A percentile compares a stretch with the other conserved stretches of the same genome.
These are phyloP conservation scores for Brachyptera putata DNA, from an alignment of 2,888 invertebrate species.

Conservation along the genomic window DNA sequence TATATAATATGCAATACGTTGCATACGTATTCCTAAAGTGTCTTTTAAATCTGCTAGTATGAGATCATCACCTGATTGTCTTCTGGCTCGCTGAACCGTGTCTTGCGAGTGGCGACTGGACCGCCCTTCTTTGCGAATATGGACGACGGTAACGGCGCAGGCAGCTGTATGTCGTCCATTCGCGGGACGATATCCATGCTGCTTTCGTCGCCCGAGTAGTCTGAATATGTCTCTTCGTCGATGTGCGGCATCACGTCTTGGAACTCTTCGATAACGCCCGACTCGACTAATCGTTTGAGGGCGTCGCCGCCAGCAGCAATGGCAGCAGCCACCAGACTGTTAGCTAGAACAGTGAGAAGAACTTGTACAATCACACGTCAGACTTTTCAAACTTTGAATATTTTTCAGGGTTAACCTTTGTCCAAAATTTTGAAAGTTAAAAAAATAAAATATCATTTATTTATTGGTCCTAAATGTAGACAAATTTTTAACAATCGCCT, in stretches of 20 bases:
- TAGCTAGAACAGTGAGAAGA: no score
- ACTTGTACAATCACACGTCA: no score
- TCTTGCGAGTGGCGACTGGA: conserved; percentile 7
- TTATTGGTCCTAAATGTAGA: no score
- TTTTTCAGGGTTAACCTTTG: no score
- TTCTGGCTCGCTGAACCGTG: background rate
- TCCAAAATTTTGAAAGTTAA: no score
- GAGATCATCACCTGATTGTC: no score
- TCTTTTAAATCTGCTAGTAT: no score
- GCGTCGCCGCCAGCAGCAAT: conserved; percentile 74
- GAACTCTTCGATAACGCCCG: conserved; percentile 76
- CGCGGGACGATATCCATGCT: conserved; percentile 42
- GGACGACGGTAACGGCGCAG: conserved; percentile 45
- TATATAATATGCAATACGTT: no score
- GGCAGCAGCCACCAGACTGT: conserved; percentile 63
- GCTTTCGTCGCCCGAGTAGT: conserved; percentile 49
- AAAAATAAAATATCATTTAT: no score
- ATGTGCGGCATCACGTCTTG: conserved; percentile 70
- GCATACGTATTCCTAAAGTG: no score
- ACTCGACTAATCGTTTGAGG: conserved; percentile 70
- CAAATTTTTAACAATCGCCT: no score
- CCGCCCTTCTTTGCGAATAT: conserved; percentile 46
- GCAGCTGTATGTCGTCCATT: conserved; percentile 43
- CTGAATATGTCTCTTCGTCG: conserved; percentile 50
- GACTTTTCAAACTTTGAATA: no score